Percentiles rank a stretch among this genome's conserved stretches.
Evolutionary conservation across 2,888 invertebrate species (phyloP).

Genomic region (Drosophila suboccidentalis): DNA sequence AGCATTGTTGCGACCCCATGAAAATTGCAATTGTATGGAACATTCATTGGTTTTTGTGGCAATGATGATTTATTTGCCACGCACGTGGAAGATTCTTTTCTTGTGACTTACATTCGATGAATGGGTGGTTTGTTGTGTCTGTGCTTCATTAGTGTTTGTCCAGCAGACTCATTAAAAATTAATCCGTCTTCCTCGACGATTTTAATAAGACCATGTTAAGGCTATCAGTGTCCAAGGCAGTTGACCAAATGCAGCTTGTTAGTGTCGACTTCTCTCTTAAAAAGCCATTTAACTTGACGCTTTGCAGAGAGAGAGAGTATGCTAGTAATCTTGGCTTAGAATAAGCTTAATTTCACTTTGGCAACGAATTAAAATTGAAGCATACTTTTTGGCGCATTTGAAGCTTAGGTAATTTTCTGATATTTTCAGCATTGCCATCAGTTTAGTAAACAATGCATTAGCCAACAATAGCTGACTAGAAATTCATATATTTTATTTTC

Average conservation of each 20-base stretch:
- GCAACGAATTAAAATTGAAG: not conserved
- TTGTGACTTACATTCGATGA: constrained; percentile 15
- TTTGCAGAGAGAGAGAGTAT: not conserved
- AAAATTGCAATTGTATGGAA: constrained; percentile 73
- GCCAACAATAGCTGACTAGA: not conserved
- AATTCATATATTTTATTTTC: not conserved
- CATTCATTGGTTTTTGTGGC: constrained; percentile 35
- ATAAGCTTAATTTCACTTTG: constrained; percentile 9
- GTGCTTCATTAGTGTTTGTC: constrained; percentile 64
- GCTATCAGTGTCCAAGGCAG: constrained; percentile 39
- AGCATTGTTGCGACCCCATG: constrained; percentile 28
- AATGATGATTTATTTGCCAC: constrained; percentile 74
- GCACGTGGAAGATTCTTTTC: constrained; percentile 68
- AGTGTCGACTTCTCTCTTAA: constrained; percentile 54
- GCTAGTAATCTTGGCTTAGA: constrained; percentile 6
- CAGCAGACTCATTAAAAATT: constrained; percentile 74
- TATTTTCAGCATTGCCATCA: no score
- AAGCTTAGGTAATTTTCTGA: not conserved
- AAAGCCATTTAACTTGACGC: constrained; percentile 21
- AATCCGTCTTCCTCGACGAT: constrained; percentile 65
- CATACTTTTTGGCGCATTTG: not conserved
- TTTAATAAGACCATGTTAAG: constrained; percentile 52
- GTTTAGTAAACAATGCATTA: not conserved
- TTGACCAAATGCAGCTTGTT: constrained; percentile 59
- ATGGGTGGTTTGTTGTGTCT: constrained; percentile 61